Percentiles rank a stretch among this genome's conserved stretches.
These are phyloP conservation scores for Sphenodon punctatus DNA, from an alignment of 2,797 vertebrate genomes.

Conservation along the genomic window DNA sequence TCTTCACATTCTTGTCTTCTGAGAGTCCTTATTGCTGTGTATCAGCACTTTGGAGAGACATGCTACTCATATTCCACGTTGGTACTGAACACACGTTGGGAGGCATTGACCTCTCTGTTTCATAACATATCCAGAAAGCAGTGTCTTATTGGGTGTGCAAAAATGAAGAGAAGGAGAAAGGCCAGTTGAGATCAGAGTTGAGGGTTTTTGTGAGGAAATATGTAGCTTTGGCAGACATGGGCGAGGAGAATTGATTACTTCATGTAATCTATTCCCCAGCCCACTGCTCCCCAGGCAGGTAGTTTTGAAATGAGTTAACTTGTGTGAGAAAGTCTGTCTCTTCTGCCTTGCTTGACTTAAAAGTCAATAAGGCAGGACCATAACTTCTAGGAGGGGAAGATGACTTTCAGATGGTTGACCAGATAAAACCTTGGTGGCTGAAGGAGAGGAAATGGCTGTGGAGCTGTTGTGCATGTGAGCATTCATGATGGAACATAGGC, in stretches of 20 bases:
- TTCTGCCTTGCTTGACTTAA: background rate
- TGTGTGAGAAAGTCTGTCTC: background rate
- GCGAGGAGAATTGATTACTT: too few species aligned
- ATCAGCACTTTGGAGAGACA: background rate
- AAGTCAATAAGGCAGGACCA: background rate
- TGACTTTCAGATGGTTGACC: background rate
- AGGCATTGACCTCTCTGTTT: background rate
- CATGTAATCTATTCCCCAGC: background rate
- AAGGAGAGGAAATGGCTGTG: too few species aligned
- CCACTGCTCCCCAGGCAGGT: background rate
- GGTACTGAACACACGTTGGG: background rate
- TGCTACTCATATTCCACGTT: background rate
- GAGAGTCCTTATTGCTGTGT: too few species aligned
- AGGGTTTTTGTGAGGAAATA: too few species aligned
- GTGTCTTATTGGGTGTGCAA: background rate
- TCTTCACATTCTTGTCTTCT: too few species aligned
- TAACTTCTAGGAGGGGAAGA: background rate
- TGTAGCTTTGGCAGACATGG: too few species aligned
- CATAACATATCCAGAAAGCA: background rate
- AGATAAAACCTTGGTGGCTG: too few species aligned
- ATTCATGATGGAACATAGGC: too few species aligned
- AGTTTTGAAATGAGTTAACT: background rate
- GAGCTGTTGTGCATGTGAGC: too few species aligned
- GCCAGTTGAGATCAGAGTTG: too few species aligned
- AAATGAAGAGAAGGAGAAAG: background rate